Percentiles rank a stretch among this genome's conserved stretches.
Conservation (phyloP, 2,113 vertebrate species). For the Ascaphus truei region DNA sequence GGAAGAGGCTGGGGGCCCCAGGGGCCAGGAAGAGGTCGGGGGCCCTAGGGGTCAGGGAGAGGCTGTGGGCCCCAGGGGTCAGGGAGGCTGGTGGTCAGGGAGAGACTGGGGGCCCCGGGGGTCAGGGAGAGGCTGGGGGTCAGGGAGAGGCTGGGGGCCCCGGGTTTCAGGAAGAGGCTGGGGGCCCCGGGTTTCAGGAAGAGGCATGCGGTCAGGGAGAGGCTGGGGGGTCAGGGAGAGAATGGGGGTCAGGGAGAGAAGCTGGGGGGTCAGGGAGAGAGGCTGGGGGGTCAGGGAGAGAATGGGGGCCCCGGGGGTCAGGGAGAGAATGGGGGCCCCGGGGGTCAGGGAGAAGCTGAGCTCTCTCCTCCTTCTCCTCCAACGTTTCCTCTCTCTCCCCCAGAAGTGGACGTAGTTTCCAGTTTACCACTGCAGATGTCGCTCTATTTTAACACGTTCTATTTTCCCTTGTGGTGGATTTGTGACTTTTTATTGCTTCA, state of each 20-base stretch:
- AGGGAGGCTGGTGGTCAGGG: no score
- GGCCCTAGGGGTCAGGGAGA: neutral
- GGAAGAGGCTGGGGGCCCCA: no score
- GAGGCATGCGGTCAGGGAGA: no score
- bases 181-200: neutral
- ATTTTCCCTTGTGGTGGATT: constrained; percentile 94
- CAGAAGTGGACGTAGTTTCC: constrained; percentile 80
- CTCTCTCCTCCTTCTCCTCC: rapidly evolving
- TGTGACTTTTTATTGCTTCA: constrained; percentile 77
- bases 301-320: neutral
- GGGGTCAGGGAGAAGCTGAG: neutral
- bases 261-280: neutral
- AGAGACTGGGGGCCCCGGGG: neutral
- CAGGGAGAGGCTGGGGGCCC: neutral
- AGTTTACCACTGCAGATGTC: constrained; percentile 90
- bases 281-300: no score
- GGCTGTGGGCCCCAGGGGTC: neutral
- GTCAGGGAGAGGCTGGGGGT: neutral
- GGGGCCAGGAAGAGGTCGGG: neutral
- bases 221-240: neutral
- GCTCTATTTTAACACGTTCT: constrained; percentile 89
- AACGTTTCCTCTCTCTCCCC: neutral
- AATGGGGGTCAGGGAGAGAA: neutral
- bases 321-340: neutral
- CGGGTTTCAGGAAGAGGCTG: constrained; percentile 9